Conservation (phyloP, 2,113 vertebrate genomes). For the Lathamus discolor region DNA sequence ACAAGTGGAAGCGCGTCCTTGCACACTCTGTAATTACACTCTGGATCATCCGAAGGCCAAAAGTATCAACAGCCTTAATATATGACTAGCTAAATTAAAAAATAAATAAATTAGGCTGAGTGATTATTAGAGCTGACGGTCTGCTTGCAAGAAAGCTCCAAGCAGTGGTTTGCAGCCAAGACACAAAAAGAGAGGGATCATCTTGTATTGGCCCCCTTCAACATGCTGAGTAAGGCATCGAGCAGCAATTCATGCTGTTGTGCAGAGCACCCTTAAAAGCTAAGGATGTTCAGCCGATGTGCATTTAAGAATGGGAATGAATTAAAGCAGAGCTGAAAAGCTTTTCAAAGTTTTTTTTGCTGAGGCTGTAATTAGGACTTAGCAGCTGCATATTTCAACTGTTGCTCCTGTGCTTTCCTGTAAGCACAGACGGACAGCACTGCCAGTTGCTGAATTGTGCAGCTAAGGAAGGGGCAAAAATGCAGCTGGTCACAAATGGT, state of each 20-base stretch:
- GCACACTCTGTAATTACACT: not conserved
- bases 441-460: not conserved
- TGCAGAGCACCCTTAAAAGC: not conserved
- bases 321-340: not conserved
- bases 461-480: not conserved
- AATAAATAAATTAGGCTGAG: not conserved
- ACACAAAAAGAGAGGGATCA: not conserved
- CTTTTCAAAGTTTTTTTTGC: not conserved
- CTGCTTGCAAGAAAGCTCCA: not conserved
- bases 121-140: not conserved
- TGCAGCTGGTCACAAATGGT: not conserved
- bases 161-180: not conserved
- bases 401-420: not conserved
- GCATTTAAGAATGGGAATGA: not conserved
- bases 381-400: not conserved
- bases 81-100: not conserved
- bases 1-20: not conserved
- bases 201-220: not conserved
- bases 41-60: not conserved
- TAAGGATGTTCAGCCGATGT: accelerated
- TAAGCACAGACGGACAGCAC: too few relatives aligned
- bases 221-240: accelerated
- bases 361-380: not conserved
- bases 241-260: accelerated
- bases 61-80: not conserved